Evolutionary conservation across 2,888 invertebrate species (phyloP), one percentile per base, ranked within the genome.

Genomic region (Habrosyne pyritoides): DNA sequence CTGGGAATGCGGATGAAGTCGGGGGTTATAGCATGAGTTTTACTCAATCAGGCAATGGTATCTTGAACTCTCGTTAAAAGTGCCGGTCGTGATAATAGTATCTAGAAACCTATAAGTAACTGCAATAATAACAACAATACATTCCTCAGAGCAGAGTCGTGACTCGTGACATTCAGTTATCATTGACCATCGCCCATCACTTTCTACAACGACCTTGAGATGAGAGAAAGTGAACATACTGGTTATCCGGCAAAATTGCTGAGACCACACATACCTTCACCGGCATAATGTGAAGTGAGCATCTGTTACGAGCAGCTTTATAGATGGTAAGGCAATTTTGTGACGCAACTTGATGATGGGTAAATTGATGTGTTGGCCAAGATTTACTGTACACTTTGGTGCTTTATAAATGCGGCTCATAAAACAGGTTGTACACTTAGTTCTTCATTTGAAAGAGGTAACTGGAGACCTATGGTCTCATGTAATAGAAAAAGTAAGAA

Each of bases 161-260:
- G n/a, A n/a, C n/a, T 42, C 42, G 42, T 42, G 42, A 42, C 42
- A 42, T 42, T 36, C 36, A 36, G 14, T 8, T 42, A 42, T 42
- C 54, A 42, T 47, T 61, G 61, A 59, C 57, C 63, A 59, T 53
- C 53, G 21, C 56, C 61, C 63, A 54, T 64, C 63, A 59, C 66
- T 70, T 69, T 72, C 67, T 64, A 66, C 61, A 7, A 8, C 54
- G 63, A 70, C 71, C 71, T 70, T 71, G 68, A 46, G 24, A 54
- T 52, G 60, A 47, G 60, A 57, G 66, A 70, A 69, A 72, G 70
- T 64, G 52, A 52, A 49, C 28, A 49, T 28, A 28, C 49, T 14
- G 21, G 30, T 14, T 54, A 58, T 55, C 54, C 59, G 59, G 53
- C 33, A 22, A 55, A 55, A 48, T 56, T 54, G 50, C 46, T 18